These are phyloP conservation scores for Drosophila novamexicana DNA, from an alignment of 1,140 invertebrate genomes.

Conservation along the genomic window DNA sequence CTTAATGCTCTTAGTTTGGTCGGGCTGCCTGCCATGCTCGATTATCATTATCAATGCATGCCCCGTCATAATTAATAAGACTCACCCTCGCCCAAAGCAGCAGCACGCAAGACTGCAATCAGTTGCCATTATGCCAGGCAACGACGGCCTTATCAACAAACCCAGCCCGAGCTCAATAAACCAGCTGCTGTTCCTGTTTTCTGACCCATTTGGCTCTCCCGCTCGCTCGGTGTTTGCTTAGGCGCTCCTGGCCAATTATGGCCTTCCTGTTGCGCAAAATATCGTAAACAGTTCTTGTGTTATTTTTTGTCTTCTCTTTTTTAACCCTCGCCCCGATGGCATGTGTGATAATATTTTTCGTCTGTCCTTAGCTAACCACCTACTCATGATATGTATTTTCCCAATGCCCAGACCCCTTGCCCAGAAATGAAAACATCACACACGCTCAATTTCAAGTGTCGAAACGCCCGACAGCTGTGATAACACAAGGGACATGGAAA, in stretches of 20 bases:
- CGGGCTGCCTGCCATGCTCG: conserved; percentile 28
- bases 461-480: conserved; percentile 79
- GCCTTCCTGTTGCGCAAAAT: conserved; percentile 73
- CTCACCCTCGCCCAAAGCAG: conserved; percentile 45
- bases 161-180: background rate
- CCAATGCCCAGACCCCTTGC: conserved; percentile 26
- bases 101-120: conserved; percentile 73
- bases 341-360: conserved; percentile 52
- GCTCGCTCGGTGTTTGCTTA: conserved; percentile 40
- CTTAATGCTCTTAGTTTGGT: conserved; percentile 16
- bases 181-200: conserved; percentile 55
- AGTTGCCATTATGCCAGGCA: conserved; percentile 61
- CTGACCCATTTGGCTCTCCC: conserved; percentile 19
- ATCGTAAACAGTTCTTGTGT: conserved; percentile 33
- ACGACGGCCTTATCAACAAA: conserved; percentile 53
- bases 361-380: conserved; percentile 42
- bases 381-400: conserved; percentile 21
- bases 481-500: conserved; percentile 66
- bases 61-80: conserved; percentile 79
- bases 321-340: conserved; percentile 33
- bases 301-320: conserved; percentile 17
- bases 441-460: conserved; percentile 78
- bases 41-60: conserved; percentile 76
- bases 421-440: conserved; percentile 67
- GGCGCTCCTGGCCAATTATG: conserved; percentile 70